Base-by-base conservation (phyloP, 2,113 vertebrate species). In the Myxocyprinus asiaticus region DNA sequence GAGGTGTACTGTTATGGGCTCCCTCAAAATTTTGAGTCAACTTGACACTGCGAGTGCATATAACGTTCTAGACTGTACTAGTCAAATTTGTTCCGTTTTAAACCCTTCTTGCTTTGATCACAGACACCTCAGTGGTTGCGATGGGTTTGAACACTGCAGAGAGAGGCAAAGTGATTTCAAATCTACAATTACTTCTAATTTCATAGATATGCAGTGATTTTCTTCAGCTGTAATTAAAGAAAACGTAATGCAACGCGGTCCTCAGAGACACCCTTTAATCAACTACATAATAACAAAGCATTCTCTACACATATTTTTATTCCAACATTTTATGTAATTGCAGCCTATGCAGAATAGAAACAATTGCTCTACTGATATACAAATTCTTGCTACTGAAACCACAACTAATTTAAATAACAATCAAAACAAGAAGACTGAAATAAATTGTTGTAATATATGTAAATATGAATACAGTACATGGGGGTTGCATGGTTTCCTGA, bases 141-240 rank as follows among this genome's bases (percentile, higher is more conserved):
- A 43, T 51, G 12, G 3, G 59, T 64, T 79, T 44, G 9, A 81
- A 56, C 50, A n/a, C 77, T 59, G 22, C 62, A 63, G 43, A 33
- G 22, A 66, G 42, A 51, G 33, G 44, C 5, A 43, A 7, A 15
- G 33, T 22, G 15, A 44, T 58, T 71, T n/a, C 15, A 5, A 7
- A 9, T 11, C 5, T n/a, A n/a, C 5, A 42, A 53, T 42, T 53
- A 53, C 17, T 67, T 11, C 15, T 51, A 53, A 12, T 22, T 10
- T n/a, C 55, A 15, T n/a, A 58, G 55, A 58, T 58, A 15, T 6
- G 6, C 6, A 6, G 6, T 58, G 10, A 12, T 53, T 59, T 65
- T 12, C 9, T 48, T 22, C 10, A 15, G 43, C 11, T 14, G 14
- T 55, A 66, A 75, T 64, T 66, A 17, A 65, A 56, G 50, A n/a